phyloP scores from a whole-genome alignment of 1,140 invertebrate species.

The Euwallacea similis region DNA sequence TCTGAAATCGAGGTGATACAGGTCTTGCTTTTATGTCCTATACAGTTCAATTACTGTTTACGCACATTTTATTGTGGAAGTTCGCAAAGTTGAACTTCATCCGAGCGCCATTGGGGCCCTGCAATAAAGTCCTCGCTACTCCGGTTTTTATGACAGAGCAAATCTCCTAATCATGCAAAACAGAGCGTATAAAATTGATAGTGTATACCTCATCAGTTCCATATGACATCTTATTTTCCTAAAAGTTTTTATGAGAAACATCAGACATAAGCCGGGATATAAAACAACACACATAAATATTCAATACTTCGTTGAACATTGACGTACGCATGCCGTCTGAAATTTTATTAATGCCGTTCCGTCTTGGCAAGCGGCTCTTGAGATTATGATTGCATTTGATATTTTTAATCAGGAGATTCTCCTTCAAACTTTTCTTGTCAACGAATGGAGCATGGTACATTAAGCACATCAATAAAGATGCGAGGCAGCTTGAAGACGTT shows the following conservation, averaged over 20 bases:
- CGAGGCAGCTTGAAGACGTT: no score
- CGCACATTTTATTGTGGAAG: no score
- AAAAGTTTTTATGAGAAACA: slow-evolving; percentile 35
- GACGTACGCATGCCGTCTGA: slow-evolving; percentile 30
- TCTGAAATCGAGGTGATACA: slow-evolving; percentile 20
- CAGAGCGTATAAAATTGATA: slow-evolving; percentile 34
- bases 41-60: slow-evolving; percentile 15
- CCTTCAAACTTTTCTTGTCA: slow-evolving; percentile 27
- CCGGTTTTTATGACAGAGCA: slow-evolving; percentile 11
- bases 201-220: slow-evolving; percentile 25
- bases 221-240: slow-evolving; percentile 36
- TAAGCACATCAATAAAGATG: neutral
- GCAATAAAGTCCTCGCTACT: neutral
- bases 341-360: slow-evolving; percentile 36
- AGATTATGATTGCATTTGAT: slow-evolving; percentile 32
- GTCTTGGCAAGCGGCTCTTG: slow-evolving; percentile 31
- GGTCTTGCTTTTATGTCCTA: neutral
- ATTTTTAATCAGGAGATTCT: slow-evolving; percentile 32
- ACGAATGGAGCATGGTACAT: slow-evolving; percentile 6
- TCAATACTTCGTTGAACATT: slow-evolving; percentile 34
- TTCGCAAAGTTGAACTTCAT: no score
- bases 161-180: slow-evolving; percentile 36
- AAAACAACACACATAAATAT: slow-evolving; percentile 37
- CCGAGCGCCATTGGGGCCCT: no score
- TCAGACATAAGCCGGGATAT: slow-evolving; percentile 18